Evolutionary conservation across 64 coral and sea anemone species (phyloP), one percentile per base, ranked within the genome.

Genomic region (Trachythela sp.): DNA sequence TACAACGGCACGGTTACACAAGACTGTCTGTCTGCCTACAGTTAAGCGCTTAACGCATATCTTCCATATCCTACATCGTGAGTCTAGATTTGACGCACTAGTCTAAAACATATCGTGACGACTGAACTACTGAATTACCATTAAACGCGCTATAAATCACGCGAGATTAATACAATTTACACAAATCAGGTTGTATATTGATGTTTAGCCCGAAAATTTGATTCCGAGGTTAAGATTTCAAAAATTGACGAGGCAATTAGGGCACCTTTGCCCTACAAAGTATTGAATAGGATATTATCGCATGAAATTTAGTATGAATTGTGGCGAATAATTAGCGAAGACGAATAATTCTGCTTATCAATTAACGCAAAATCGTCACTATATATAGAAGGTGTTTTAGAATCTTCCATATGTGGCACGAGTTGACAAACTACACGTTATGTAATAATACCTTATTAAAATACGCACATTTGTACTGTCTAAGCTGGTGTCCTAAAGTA

Each of bases 221-320:
- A 45, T 11, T n/a, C 42, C 54, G 54, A 59, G 15, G 2, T 59
- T n/a, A 11, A 22, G 18, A n/a, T 64, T 64, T 64, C 56, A 64
- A 64, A 64, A 64, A 20, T 64, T 26, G 20, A 27, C 4, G 56
- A 64, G 6, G 56, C 56, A 64, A 64, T 64, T 64, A 64, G 56
- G 18, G 26, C 20, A 27, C 56, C 20, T 64, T 64, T 64, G 56
- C 4, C 56, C 26, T n/a, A 64, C 56, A 64, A 64, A 64, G 56
- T 64, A 64, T 64, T 64, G 56, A 64, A 64, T 64, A 26, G 56
- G 56, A 64, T 64, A 64, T 64, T 64, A 64, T 64, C 56, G 56
- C 56, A 64, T 26, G 20, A 64, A 64, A 64, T 64, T 64, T 64
- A 64, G 56, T 64, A 64, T 64, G 6, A 27, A 20, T 20, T 27